A percentile compares a stretch with the other conserved stretches of the same genome.
Conservation (phyloP, 2,797 vertebrate genomes). For the Nothura maculosa region DNA sequence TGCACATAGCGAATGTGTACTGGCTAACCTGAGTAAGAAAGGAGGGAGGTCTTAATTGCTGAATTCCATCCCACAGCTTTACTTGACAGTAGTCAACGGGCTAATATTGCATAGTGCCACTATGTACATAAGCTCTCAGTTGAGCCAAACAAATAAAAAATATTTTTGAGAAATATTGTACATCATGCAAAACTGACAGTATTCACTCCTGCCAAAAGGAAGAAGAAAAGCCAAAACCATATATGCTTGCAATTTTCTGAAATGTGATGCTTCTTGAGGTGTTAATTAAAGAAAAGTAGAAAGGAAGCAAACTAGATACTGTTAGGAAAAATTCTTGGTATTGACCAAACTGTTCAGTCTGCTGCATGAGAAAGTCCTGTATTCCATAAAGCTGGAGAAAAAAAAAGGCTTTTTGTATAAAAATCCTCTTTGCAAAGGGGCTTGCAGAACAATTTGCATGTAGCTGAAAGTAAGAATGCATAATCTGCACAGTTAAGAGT, state of each 20-base stretch:
- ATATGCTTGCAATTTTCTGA: not conserved
- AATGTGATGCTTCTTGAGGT: not conserved
- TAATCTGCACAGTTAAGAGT: not conserved
- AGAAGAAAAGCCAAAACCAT: not conserved
- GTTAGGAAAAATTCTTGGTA: not conserved
- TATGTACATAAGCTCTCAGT: not conserved
- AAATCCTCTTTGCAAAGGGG: not conserved
- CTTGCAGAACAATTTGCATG: not conserved
- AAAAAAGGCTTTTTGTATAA: not conserved
- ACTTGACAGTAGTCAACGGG: not conserved
- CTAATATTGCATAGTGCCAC: not conserved
- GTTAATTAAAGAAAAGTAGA: not conserved
- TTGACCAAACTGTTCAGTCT: not conserved
- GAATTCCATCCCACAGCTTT: not conserved
- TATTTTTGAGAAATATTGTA: not conserved
- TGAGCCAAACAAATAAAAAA: not conserved
- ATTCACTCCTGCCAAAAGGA: not conserved
- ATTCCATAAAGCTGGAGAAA: not conserved
- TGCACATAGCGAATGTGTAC: slow-evolving; percentile 99
- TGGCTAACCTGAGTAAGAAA: slow-evolving; percentile 91
- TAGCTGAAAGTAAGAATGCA: not conserved
- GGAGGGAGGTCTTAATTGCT: slow-evolving; percentile 10
- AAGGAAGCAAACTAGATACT: not conserved
- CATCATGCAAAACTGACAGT: not conserved
- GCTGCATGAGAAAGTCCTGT: not conserved